Evolutionary conservation across 2,888 invertebrate species (phyloP).

Genomic region (Stenoptilia bipunctidactyla): DNA sequence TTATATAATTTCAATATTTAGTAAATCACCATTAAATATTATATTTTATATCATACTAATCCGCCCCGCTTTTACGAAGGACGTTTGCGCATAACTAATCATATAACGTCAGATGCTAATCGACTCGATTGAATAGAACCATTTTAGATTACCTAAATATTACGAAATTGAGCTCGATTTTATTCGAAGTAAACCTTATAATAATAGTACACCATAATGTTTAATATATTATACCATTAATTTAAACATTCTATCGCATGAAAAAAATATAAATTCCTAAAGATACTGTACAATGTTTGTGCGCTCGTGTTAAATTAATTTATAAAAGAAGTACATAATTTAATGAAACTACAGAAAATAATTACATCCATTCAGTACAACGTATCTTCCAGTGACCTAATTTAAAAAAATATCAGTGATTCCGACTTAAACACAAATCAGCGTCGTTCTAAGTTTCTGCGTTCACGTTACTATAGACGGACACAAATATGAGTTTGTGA

Average conservation of each 20-base stretch:
- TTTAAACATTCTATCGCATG: conserved; percentile 34
- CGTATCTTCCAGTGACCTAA: conserved; percentile 20
- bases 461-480: conserved; percentile 47
- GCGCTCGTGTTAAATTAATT: conserved; percentile 60
- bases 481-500: conserved; percentile 48
- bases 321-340: conserved; percentile 40
- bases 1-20: conserved; percentile 53
- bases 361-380: conserved; percentile 38
- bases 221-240: conserved; percentile 27
- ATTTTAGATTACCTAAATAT: conserved; percentile 51
- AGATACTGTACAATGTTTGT: conserved; percentile 61
- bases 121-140: conserved; percentile 45
- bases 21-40: conserved; percentile 34
- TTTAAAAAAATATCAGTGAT: conserved; percentile 53
- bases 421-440: conserved; percentile 43
- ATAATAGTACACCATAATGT: conserved; percentile 30
- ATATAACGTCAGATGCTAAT: conserved; percentile 37
- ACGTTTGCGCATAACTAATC: conserved; percentile 55
- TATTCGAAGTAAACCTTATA: conserved; percentile 60
- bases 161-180: conserved; percentile 67
- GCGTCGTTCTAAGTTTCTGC: conserved; percentile 36
- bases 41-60: conserved; percentile 26
- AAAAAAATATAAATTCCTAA: conserved; percentile 40
- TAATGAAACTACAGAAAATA: conserved; percentile 42
- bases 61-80: conserved; percentile 57